Evolutionary conservation across 1,140 invertebrate species (phyloP).

Genomic region (Drosophila littoralis): DNA sequence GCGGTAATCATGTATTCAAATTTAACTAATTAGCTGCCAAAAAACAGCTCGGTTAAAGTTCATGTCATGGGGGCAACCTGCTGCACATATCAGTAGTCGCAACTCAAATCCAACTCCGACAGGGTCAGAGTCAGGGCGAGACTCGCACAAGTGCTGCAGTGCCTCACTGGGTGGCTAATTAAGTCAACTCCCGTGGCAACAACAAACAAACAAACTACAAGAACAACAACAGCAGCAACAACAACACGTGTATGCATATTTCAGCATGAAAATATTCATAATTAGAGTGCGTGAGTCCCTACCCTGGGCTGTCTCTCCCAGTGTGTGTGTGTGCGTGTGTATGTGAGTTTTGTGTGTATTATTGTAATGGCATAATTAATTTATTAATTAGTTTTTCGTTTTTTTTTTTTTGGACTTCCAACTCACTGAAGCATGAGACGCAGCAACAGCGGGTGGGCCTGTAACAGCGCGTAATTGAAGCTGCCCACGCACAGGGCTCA

Average conservation of each 20-base stretch:
- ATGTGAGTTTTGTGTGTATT: slow-evolving; percentile 47
- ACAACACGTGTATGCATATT: slow-evolving; percentile 71
- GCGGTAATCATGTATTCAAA: slow-evolving; percentile 70
- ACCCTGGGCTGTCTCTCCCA: slow-evolving; percentile 24
- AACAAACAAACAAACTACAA: slow-evolving; percentile 27
- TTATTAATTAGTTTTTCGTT: slow-evolving; percentile 75
- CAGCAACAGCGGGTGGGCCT: slow-evolving; percentile 47
- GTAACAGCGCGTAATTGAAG: slow-evolving; percentile 67
- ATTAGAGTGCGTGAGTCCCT: slow-evolving; percentile 74
- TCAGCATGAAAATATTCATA: slow-evolving; percentile 81
- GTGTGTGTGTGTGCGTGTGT: slow-evolving; percentile 28
- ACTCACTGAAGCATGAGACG: slow-evolving; percentile 54
- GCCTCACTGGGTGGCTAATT: slow-evolving; percentile 71
- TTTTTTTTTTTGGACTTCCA: slow-evolving; percentile 38
- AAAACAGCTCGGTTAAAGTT: slow-evolving; percentile 50
- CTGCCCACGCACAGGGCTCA: slow-evolving; percentile 67
- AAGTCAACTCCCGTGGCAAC: slow-evolving; percentile 73
- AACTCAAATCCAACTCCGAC: not conserved
- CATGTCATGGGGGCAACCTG: slow-evolving; percentile 66
- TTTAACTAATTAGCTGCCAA: slow-evolving; percentile 76
- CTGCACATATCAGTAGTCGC: slow-evolving; percentile 35
- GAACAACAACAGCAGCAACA: slow-evolving; percentile 31
- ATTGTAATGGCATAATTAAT: slow-evolving; percentile 82
- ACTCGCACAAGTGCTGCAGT: slow-evolving; percentile 15
- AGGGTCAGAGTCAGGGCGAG: not conserved